Evolutionary conservation across 2,797 vertebrate genomes (phyloP), one percentile per base, ranked within the genome.

Genomic region (Botia almorhae): DNA sequence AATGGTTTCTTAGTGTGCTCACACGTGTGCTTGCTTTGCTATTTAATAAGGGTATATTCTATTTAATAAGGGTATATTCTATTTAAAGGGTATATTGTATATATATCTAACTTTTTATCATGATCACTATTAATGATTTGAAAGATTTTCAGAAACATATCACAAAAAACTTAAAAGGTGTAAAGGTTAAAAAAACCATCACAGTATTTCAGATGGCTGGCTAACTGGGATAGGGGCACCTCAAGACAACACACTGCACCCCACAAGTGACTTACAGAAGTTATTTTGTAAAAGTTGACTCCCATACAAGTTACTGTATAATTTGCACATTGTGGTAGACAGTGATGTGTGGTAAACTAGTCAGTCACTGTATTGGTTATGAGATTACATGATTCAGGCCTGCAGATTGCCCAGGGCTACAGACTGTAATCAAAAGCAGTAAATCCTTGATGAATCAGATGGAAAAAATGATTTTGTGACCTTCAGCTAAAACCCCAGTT

Each of bases 401-500:
- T 68, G 71, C 58, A 51, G 61, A 76, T 83, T 26, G 73, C 19
- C 36, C 7, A 80, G 51, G 73, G 72, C 63, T 79, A 67, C 70
- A 81, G 72, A 39, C 33, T 74, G 39, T 56, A 80, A 82, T 85
- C 63, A 69, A 13, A 26, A 50, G 53, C 39, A 64, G 43, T 61
- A 61, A 67, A 58, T 78, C 51, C 61, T 29, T 39, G 75, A 72
- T 83, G 76, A 87, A 87, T 89, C 82, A 84, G 76, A 87, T 63
- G 89, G 91, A 10, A 33, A 93, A 90, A 86, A 79, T 58, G 76
- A 3, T 90, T 78, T 82, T 77, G 78, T 91, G 90, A 91, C 91
- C 92, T 91, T 89, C 82, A 86, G 85, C 76, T 83, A 33, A 70
- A 53, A 85, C 87, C 81, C 78, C 83, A 39, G 82, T 71, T 76